Percentiles rank a stretch among this genome's conserved stretches.
Conservation (phyloP, 2,888 invertebrate genomes). For the Drepana falcataria region DNA sequence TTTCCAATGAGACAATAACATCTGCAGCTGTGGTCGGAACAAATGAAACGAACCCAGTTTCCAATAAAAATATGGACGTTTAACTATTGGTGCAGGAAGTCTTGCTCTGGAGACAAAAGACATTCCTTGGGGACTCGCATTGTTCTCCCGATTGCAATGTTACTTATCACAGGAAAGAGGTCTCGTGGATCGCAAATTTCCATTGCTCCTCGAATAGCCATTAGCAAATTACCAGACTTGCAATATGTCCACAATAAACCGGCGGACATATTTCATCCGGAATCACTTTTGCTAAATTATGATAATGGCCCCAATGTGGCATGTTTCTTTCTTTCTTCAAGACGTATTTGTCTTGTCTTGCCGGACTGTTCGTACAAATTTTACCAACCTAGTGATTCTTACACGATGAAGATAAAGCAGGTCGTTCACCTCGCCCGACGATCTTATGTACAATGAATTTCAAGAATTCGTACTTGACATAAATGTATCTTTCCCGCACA, state of each 20-base stretch:
- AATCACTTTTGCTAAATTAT: slow-evolving; percentile 48
- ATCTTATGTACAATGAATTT: background rate
- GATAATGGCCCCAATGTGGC: slow-evolving; percentile 39
- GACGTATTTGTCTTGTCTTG: slow-evolving; percentile 23
- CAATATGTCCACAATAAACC: slow-evolving; percentile 45
- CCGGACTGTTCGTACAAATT: slow-evolving; percentile 22
- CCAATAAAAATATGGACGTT: background rate
- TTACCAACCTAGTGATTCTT: slow-evolving; percentile 30
- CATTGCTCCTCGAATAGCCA: slow-evolving; percentile 41
- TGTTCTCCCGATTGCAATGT: slow-evolving; percentile 21
- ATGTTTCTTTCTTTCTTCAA: slow-evolving; percentile 33
- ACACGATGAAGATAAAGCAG: slow-evolving; percentile 23
- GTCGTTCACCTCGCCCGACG: slow-evolving; percentile 26
- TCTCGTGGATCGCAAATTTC: slow-evolving; percentile 35
- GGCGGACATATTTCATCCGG: slow-evolving; percentile 35
- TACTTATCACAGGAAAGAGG: slow-evolving; percentile 34
- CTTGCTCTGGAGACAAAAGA: slow-evolving; percentile 29
- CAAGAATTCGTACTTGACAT: background rate
- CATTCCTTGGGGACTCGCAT: slow-evolving; percentile 8
- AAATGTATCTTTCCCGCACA: slow-evolving; percentile 2
- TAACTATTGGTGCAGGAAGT: slow-evolving; percentile 27
- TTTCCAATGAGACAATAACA: background rate
- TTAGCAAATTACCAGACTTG: slow-evolving; percentile 49
- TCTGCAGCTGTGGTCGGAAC: background rate
- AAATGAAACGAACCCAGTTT: background rate